These are phyloP conservation scores for Clusia tigrina DNA, from an alignment of 2,888 invertebrate species.

Conservation along the genomic window DNA sequence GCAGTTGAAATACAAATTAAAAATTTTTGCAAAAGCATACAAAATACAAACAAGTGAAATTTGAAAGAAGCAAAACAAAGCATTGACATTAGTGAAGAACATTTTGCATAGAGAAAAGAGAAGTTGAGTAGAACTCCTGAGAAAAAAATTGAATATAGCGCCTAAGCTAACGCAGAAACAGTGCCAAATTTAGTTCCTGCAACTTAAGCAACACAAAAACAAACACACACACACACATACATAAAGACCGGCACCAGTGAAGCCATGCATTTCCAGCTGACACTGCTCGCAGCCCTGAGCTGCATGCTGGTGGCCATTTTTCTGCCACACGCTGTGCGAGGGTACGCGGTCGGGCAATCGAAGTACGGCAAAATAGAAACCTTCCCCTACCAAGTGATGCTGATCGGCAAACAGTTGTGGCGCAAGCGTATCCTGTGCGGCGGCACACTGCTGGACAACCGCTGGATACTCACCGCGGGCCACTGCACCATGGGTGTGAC, in stretches of 20 bases:
- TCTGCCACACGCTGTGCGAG: slow-evolving; percentile 20
- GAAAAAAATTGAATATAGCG: slow-evolving; percentile 12
- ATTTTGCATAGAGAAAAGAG: slow-evolving; percentile 13
- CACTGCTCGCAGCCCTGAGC: slow-evolving; percentile 17
- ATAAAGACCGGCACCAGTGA: slow-evolving; percentile 13
- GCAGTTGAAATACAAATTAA: slow-evolving; percentile 15
- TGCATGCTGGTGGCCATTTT: slow-evolving; percentile 17
- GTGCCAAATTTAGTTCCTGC: neutral
- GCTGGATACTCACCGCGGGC: slow-evolving; percentile 63
- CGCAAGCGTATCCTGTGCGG: slow-evolving; percentile 60
- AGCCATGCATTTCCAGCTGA: slow-evolving; percentile 29
- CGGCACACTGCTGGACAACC: slow-evolving; percentile 57
- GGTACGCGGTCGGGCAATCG: slow-evolving; percentile 56
- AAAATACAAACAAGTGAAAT: neutral
- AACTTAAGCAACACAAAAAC: slow-evolving; percentile 18
- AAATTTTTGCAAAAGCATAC: slow-evolving; percentile 13
- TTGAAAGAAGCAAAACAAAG: slow-evolving; percentile 15
- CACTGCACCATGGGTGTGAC: slow-evolving; percentile 60
- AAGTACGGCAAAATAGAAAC: slow-evolving; percentile 57
- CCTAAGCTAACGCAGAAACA: slow-evolving; percentile 12
- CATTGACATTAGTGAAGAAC: slow-evolving; percentile 17
- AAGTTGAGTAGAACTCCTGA: slow-evolving; percentile 5
- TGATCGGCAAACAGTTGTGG: slow-evolving; percentile 61
- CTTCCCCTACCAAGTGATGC: slow-evolving; percentile 63
- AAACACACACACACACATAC: slow-evolving; percentile 25